Conservation (phyloP, 2,113 vertebrate species). For the Antennarius striatus region DNA sequence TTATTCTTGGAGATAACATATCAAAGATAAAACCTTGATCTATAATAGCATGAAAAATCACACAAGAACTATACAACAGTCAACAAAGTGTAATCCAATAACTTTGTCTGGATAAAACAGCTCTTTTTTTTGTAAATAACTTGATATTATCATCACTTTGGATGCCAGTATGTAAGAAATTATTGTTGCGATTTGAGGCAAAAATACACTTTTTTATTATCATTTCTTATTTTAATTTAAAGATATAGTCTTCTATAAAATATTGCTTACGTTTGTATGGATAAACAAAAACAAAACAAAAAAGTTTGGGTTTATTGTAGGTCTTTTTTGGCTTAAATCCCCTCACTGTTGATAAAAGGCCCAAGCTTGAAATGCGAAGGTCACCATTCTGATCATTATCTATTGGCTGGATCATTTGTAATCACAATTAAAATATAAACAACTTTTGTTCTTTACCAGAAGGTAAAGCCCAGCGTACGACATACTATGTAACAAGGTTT, state of each 20-base stretch:
- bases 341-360: constrained; percentile 1
- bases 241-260: constrained; percentile 27
- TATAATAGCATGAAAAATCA: constrained; percentile 88
- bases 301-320: neutral
- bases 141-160: neutral
- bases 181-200: neutral
- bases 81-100: constrained; percentile 65
- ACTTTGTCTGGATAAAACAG: constrained; percentile 36
- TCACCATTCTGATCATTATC: neutral
- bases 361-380: constrained; percentile 14
- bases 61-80: constrained; percentile 88
- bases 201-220: neutral
- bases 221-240: neutral
- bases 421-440: constrained; percentile 24
- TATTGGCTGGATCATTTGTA: constrained; percentile 7
- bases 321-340: constrained; percentile 27
- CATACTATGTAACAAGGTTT: constrained; percentile 6
- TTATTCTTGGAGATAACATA: constrained; percentile 95
- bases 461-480: constrained; percentile 22
- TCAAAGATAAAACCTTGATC: constrained; percentile 82
- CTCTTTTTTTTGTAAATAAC: constrained; percentile 12
- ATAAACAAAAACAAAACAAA: neutral
- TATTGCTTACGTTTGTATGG: constrained; percentile 1
- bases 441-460: constrained; percentile 7
- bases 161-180: too few species aligned